phyloP scores from a whole-genome alignment of 2,113 vertebrate genomes.

The Peromyscus maniculatus region DNA sequence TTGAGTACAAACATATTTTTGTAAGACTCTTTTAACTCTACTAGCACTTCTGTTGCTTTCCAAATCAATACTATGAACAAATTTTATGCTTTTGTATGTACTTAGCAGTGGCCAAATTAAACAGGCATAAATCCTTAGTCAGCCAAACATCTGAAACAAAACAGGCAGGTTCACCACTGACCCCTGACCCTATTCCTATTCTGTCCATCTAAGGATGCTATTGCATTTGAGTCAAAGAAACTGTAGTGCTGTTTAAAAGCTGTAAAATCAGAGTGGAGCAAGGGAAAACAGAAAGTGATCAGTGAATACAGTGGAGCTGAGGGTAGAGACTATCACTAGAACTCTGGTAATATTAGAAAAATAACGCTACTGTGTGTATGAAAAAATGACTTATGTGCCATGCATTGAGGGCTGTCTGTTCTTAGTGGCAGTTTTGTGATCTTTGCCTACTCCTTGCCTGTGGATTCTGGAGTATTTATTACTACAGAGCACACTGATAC shows the following conservation, averaged over 20 bases:
- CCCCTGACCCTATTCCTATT: neutral
- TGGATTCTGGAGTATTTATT: neutral
- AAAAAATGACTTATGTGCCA: neutral
- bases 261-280: neutral
- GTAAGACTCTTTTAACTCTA: constrained; percentile 29
- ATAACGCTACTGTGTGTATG: neutral
- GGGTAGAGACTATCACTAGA: neutral
- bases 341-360: neutral
- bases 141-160: neutral
- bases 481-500: too few species aligned
- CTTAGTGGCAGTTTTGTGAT: neutral
- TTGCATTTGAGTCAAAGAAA: neutral
- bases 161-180: neutral
- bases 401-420: neutral
- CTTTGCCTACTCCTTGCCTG: neutral
- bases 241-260: neutral
- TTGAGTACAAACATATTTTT: constrained; percentile 3
- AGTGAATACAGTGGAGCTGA: neutral
- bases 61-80: neutral
- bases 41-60: constrained; percentile 43
- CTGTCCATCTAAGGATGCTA: neutral
- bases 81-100: neutral
- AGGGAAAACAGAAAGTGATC: neutral
- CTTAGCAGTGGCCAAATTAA: constrained; percentile 37
- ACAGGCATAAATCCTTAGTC: constrained; percentile 25